phyloP scores from a whole-genome alignment of 2,113 vertebrate species.

The Puma concolor region DNA sequence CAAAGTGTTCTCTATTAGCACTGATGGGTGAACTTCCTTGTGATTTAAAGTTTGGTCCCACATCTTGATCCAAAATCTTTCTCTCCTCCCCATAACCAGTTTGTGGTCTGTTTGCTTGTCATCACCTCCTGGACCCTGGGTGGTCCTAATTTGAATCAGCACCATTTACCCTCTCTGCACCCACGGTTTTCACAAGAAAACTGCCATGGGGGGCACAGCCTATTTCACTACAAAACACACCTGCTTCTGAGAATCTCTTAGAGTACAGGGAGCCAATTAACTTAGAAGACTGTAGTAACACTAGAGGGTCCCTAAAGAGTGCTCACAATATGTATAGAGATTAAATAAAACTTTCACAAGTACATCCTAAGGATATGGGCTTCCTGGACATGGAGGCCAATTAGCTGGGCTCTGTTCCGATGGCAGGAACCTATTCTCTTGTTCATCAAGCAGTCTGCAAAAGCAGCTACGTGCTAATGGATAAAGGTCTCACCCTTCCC shows the following conservation, averaged over 20 bases:
- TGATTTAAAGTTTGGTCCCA: neutral
- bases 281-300: neutral
- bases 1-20: neutral
- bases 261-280: neutral
- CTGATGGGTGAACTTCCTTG: neutral
- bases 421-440: neutral
- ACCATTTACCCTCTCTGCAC: neutral
- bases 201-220: neutral
- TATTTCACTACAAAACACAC: neutral
- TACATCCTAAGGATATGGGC: neutral
- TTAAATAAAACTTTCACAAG: neutral
- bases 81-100: neutral
- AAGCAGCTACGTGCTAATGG: neutral
- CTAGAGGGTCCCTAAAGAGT: neutral
- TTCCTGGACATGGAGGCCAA: neutral
- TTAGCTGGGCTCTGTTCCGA: neutral
- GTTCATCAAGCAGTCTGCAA: neutral
- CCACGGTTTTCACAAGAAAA: slow-evolving; percentile 8
- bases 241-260: neutral
- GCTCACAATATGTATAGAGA: neutral
- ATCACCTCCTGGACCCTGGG: neutral
- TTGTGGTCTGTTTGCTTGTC: neutral
- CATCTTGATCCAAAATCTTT: neutral
- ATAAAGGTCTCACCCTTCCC: neutral
- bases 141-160: neutral